Evolutionary conservation across 2,113 vertebrate species (phyloP).

Genomic region (Oxygymnocypris stewartii): DNA sequence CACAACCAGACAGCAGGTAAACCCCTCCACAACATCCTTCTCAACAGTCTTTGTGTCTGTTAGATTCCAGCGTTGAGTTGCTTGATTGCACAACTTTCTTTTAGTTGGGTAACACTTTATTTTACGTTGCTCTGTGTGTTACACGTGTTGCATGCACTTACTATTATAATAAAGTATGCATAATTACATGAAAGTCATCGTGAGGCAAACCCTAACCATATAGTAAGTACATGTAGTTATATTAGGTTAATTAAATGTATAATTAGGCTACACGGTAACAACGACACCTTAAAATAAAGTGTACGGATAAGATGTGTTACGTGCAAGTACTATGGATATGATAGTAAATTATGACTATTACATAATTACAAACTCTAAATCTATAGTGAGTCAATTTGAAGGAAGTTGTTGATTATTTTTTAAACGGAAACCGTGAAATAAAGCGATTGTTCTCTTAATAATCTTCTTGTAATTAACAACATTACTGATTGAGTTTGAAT

Average conservation of each 20-base stretch:
- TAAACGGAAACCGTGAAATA: not conserved
- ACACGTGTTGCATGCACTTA: not conserved
- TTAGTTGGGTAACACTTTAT: not conserved
- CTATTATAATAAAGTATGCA: too few relatives aligned
- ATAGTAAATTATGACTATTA: not conserved
- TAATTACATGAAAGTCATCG: too few relatives aligned
- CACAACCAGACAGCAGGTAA: slow-evolving; percentile 35
- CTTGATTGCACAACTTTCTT: not conserved
- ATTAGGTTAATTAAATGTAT: too few relatives aligned
- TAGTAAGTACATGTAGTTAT: too few relatives aligned
- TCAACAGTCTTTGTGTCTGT: not conserved
- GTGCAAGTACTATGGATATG: too few relatives aligned
- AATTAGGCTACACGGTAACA: too few relatives aligned
- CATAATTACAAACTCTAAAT: not conserved
- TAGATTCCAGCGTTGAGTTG: too few relatives aligned
- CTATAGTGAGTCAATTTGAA: not conserved
- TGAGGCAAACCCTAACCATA: too few relatives aligned
- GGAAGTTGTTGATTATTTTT: not conserved
- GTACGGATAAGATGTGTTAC: too few relatives aligned
- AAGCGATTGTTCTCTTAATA: not conserved
- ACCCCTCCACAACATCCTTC: not conserved
- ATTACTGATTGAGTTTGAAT: not conserved
- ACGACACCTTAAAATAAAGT: too few relatives aligned
- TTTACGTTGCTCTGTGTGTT: not conserved
- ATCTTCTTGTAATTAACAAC: not conserved